phyloP scores from a whole-genome alignment of 2,113 vertebrate species.

The Nesogale talazaci region DNA sequence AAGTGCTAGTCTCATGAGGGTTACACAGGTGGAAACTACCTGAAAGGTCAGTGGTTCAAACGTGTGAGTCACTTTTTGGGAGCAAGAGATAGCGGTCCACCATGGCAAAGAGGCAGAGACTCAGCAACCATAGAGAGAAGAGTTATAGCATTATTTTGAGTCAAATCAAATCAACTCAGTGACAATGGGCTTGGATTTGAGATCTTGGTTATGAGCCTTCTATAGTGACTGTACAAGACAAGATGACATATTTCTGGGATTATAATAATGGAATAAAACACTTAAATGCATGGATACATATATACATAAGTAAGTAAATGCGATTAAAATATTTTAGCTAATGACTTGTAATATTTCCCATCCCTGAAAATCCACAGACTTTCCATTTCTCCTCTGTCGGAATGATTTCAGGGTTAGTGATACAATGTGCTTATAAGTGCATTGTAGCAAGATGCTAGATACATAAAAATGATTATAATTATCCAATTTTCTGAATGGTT shows the following conservation, averaged over 20 bases:
- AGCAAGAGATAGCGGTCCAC: not conserved
- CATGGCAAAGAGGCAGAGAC: not conserved
- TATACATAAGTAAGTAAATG: not conserved
- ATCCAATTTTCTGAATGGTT: conserved; percentile 76
- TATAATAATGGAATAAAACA: not conserved
- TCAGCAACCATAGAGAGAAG: not conserved
- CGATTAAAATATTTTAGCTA: not conserved
- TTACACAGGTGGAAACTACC: not conserved
- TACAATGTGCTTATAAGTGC: conserved; percentile 48
- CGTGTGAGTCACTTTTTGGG: too few relatives aligned
- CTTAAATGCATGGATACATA: not conserved
- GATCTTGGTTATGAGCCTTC: not conserved
- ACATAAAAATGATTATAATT: conserved; percentile 76
- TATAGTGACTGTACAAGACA: not conserved
- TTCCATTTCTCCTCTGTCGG: not conserved
- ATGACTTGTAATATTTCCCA: not conserved
- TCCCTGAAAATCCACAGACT: not conserved
- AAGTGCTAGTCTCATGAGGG: not conserved
- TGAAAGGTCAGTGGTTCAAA: not conserved
- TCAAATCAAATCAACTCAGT: not conserved
- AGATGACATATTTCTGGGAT: not conserved
- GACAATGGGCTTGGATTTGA: not conserved
- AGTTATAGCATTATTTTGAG: not conserved
- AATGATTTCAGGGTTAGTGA: conserved; percentile 34
- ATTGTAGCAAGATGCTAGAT: conserved; percentile 67